phyloP scores from a whole-genome alignment of 2,113 vertebrate genomes.

The Pampusana beccarii region DNA sequence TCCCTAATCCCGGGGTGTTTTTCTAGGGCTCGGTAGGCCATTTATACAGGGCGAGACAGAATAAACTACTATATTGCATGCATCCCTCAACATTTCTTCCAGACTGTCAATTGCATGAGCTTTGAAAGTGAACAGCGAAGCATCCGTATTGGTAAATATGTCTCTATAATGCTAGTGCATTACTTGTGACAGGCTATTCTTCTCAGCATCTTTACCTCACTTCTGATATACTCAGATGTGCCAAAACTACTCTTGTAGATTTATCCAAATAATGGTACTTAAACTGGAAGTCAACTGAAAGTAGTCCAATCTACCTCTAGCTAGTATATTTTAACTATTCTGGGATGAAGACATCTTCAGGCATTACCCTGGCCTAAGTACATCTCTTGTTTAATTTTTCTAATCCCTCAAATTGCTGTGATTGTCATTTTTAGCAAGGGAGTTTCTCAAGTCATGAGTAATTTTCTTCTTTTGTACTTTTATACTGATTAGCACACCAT shows the following conservation, averaged over 20 bases:
- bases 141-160: background rate
- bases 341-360: background rate
- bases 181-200: background rate
- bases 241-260: background rate
- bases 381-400: background rate
- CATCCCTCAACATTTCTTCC: background rate
- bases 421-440: background rate
- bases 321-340: background rate
- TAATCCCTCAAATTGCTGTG: background rate
- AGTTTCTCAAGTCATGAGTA: background rate
- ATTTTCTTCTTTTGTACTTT: background rate
- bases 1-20: background rate
- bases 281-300: background rate
- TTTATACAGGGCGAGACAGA: background rate
- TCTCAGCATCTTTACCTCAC: background rate
- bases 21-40: background rate
- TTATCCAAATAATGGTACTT: background rate
- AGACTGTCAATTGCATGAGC: background rate
- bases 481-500: background rate
- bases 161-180: background rate
- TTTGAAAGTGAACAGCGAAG: background rate
- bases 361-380: background rate
- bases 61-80: background rate
- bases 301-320: background rate
- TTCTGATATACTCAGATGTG: background rate